phyloP scores from a whole-genome alignment of 2,888 invertebrate species.

The Lamellibrachia satsuma region DNA sequence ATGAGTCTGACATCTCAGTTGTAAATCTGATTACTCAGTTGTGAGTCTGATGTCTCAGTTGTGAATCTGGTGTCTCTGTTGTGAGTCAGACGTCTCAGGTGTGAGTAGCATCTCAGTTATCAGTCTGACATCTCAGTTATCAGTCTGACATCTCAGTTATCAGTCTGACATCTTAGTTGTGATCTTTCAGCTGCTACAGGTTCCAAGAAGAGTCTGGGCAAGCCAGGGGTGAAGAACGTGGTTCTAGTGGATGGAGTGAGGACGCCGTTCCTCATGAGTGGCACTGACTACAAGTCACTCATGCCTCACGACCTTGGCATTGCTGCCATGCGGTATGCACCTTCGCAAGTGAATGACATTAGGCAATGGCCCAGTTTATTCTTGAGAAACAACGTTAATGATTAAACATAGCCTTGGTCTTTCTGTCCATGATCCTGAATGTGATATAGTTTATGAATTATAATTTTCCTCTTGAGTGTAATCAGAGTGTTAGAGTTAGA shows the following conservation, averaged over 20 bases:
- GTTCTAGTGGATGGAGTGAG: conserved; percentile 96
- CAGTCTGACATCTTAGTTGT: neutral
- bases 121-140: no score
- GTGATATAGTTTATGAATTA: neutral
- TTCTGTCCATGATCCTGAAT: neutral
- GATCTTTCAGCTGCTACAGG: neutral
- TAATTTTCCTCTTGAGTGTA: no score
- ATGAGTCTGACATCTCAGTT: neutral
- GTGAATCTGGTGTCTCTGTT: no score
- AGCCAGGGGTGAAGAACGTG: conserved; percentile 71
- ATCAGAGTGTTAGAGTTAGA: no score
- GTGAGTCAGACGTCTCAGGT: neutral
- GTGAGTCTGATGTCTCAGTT: neutral
- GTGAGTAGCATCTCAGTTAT: neutral
- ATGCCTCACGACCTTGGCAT: conserved; percentile 97
- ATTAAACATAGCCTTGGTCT: neutral
- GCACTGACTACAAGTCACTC: conserved; percentile 89
- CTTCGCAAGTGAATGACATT: neutral
- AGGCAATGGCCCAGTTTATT: no score
- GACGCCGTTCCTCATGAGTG: conserved; percentile 93
- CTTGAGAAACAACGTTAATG: neutral
- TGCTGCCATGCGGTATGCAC: conserved; percentile 75
- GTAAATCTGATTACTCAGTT: neutral
- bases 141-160: neutral
- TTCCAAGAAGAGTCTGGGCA: conserved; percentile 46